Evolutionary conservation across 2,888 invertebrate genomes (phyloP).

Genomic region (Conchocele bisecta): DNA sequence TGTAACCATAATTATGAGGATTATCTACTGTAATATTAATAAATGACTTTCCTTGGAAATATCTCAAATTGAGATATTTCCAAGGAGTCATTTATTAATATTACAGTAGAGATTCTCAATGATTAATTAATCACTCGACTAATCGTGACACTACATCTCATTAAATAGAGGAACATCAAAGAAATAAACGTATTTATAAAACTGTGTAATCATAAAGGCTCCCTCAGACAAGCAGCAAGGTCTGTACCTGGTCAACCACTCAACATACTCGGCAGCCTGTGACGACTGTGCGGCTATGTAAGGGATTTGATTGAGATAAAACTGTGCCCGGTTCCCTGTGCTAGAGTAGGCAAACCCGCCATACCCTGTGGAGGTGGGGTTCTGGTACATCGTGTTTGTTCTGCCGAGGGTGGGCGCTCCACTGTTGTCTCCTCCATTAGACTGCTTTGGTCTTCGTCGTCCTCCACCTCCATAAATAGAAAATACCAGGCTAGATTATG

Average conservation of each 20-base stretch:
- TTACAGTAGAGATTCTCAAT: too few species aligned
- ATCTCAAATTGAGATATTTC: too few species aligned
- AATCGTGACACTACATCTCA: too few species aligned
- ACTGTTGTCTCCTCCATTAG: constrained; percentile 32
- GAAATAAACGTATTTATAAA: background rate
- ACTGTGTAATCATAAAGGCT: background rate
- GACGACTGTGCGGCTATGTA: constrained; percentile 66
- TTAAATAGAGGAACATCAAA: too few species aligned
- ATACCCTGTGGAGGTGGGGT: constrained; percentile 51
- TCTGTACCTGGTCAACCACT: constrained; percentile 69
- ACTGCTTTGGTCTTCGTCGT: constrained; percentile 52
- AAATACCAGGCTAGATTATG: too few species aligned
- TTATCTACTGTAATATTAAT: too few species aligned
- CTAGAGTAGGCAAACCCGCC: constrained; percentile 67
- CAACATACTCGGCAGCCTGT: constrained; percentile 70
- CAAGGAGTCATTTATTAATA: too few species aligned
- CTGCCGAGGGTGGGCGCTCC: constrained; percentile 51
- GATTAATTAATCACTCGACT: too few species aligned
- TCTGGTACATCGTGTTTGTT: constrained; percentile 58
- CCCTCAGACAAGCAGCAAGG: constrained; percentile 59
- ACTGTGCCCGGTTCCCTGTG: constrained; percentile 65
- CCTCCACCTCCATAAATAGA: constrained; percentile 56
- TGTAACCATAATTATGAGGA: too few species aligned
- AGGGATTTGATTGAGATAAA: constrained; percentile 70
- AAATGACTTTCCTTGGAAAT: too few species aligned